These are phyloP conservation scores for Prinia subflava DNA, from an alignment of 2,113 vertebrate genomes.

Conservation along the genomic window DNA sequence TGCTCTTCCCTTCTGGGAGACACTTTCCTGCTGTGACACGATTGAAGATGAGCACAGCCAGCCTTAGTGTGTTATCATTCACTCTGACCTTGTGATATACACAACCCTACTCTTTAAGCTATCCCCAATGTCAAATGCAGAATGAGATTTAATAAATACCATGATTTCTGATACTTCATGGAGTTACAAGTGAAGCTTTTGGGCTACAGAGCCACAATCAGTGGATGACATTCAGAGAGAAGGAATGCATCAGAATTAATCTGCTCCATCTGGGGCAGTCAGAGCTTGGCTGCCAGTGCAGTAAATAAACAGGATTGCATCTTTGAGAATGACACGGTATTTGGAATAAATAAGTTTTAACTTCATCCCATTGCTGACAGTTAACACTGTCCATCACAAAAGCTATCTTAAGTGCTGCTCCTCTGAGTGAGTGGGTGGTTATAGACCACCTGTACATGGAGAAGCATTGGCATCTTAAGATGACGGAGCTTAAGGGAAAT, in stretches of 20 bases:
- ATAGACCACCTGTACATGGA: background rate
- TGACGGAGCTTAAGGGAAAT: background rate
- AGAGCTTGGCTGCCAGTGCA: background rate
- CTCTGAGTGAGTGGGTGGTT: background rate
- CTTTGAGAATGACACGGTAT: background rate
- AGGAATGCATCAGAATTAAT: background rate
- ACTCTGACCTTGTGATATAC: background rate
- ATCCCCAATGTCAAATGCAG: background rate
- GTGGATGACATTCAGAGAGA: background rate
- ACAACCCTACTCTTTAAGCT: background rate
- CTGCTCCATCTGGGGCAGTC: conserved; percentile 26
- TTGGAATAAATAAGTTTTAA: background rate
- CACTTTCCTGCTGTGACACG: background rate
- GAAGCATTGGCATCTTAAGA: background rate
- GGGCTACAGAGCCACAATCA: background rate
- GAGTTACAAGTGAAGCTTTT: background rate
- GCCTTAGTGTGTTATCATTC: background rate
- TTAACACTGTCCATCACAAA: background rate
- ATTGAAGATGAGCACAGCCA: background rate
- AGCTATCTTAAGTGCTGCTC: background rate
- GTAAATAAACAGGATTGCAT: background rate
- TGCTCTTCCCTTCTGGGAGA: background rate
- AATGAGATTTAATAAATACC: background rate
- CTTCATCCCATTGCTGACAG: background rate
- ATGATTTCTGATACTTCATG: background rate